Evolutionary conservation across 2,797 vertebrate genomes (phyloP).

Genomic region (Brachymystax lenok): DNA sequence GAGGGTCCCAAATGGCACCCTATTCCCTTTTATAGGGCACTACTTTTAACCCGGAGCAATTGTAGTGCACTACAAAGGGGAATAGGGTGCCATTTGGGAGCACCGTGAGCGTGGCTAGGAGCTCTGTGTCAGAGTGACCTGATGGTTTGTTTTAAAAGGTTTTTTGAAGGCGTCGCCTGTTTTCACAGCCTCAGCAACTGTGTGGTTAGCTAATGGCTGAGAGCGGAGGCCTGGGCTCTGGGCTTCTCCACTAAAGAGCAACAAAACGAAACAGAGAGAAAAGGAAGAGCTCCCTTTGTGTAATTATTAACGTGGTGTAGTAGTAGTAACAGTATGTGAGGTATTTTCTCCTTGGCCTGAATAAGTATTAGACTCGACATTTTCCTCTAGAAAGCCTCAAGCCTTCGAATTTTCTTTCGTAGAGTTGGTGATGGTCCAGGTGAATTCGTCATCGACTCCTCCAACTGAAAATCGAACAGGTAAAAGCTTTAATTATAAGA

Average conservation of each 20-base stretch:
- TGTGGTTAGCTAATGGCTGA: constrained; percentile 25
- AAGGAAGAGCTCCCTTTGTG: background rate
- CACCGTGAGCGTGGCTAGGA: constrained; percentile 14
- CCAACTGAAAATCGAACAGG: constrained; percentile 74
- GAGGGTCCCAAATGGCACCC: too few species aligned
- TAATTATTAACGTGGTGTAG: constrained; percentile 1
- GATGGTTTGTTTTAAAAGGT: constrained; percentile 20
- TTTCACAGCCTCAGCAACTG: constrained; percentile 9
- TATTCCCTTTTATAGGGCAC: too few species aligned
- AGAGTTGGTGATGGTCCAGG: constrained; percentile 64
- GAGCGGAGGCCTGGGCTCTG: background rate
- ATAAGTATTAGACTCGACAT: background rate
- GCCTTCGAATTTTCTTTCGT: constrained; percentile 33
- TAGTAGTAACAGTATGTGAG: background rate
- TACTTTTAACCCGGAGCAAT: too few species aligned
- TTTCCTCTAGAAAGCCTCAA: constrained; percentile 15
- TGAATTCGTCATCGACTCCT: constrained; percentile 59
- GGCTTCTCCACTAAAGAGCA: background rate
- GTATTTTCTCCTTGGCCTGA: background rate
- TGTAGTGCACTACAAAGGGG: background rate
- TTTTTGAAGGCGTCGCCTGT: background rate
- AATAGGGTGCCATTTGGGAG: background rate
- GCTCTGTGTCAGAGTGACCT: constrained; percentile 23
- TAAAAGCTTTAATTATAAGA: constrained; percentile 36
- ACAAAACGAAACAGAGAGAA: too few species aligned